These are phyloP conservation scores for Lithophane leautieri DNA, from an alignment of 2,888 invertebrate species.

Conservation along the genomic window DNA sequence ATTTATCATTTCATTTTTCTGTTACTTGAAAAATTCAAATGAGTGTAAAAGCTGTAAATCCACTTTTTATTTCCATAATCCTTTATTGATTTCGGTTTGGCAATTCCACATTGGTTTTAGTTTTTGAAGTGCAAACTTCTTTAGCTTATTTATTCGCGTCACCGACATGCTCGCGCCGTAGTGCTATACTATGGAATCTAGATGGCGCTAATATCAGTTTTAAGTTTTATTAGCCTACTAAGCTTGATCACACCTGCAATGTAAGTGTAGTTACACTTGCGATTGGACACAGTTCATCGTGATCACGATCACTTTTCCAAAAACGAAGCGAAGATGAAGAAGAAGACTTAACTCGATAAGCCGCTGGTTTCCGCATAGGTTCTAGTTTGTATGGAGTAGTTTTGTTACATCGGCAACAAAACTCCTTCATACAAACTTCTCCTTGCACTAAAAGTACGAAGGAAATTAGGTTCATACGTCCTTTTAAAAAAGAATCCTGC, in stretches of 20 bases:
- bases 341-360: background rate
- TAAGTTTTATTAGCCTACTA: too few relatives aligned
- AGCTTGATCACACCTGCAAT: too few relatives aligned
- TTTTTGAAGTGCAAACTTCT: too few relatives aligned
- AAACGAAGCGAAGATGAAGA: background rate
- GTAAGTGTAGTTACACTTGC: too few relatives aligned
- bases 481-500: constrained; percentile 15
- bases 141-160: too few relatives aligned
- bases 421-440: background rate
- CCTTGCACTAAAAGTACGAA: background rate
- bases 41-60: background rate
- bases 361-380: background rate
- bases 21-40: background rate
- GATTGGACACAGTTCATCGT: background rate
- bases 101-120: background rate
- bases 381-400: too few relatives aligned
- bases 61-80: background rate
- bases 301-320: too few relatives aligned
- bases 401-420: background rate
- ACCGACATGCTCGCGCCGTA: too few relatives aligned
- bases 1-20: too few relatives aligned
- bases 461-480: background rate
- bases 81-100: background rate
- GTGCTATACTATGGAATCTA: too few relatives aligned
- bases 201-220: too few relatives aligned